Percentiles rank a stretch among this genome's conserved stretches.
These are phyloP conservation scores for Hedychridium roseum DNA, from an alignment of 2,888 invertebrate species.

Conservation along the genomic window DNA sequence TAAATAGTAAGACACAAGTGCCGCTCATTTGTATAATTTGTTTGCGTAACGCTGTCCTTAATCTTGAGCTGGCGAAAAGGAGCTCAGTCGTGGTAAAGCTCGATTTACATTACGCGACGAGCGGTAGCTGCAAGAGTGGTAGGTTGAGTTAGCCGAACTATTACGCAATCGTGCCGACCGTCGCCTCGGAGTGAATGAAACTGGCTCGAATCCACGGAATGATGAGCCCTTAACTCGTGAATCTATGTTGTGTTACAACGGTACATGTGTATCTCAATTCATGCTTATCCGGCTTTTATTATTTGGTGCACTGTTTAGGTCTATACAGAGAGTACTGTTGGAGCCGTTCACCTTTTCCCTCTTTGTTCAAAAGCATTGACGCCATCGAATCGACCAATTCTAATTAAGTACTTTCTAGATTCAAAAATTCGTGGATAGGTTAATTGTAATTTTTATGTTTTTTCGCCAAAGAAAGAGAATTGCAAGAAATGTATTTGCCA, in stretches of 20 bases:
- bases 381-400: too few species aligned
- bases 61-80: slow-evolving; percentile 32
- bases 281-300: too few species aligned
- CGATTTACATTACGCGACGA: slow-evolving; percentile 29
- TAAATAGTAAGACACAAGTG: too few species aligned
- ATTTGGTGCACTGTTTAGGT: too few species aligned
- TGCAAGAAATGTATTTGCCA: not conserved
- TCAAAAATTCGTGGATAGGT: too few species aligned
- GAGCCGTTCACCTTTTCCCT: too few species aligned
- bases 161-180: slow-evolving; percentile 37
- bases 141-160: slow-evolving; percentile 33
- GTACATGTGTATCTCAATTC: too few species aligned
- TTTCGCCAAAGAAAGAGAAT: not conserved
- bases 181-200: slow-evolving; percentile 49
- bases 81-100: slow-evolving; percentile 10
- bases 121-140: slow-evolving; percentile 17
- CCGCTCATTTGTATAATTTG: not conserved
- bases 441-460: too few species aligned
- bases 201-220: slow-evolving; percentile 49
- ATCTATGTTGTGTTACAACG: too few species aligned
- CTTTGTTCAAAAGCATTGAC: too few species aligned
- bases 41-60: slow-evolving; percentile 28
- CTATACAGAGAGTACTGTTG: too few species aligned
- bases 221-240: slow-evolving; percentile 23
- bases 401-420: too few species aligned